Conservation (phyloP, 2,888 invertebrate species). For the Yponomeuta evonymella region DNA sequence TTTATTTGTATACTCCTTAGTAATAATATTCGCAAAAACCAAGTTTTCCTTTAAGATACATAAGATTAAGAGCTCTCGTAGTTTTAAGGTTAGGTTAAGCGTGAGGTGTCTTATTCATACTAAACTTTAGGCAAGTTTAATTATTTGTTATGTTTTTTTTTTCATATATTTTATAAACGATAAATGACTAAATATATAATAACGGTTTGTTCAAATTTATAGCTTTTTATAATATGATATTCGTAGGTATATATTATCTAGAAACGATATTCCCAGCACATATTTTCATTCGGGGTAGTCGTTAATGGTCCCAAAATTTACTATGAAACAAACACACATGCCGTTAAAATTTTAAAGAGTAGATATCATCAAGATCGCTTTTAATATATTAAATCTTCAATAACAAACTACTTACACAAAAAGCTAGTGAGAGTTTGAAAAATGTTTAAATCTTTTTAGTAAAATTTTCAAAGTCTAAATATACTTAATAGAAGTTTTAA, state of each 20-base stretch:
- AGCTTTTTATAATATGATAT: conserved; percentile 1
- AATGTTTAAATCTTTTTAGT: conserved; percentile 25
- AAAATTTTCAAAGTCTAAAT: conserved; percentile 39
- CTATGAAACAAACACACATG: conserved; percentile 66
- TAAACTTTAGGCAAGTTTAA: conserved; percentile 55
- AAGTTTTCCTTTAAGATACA: conserved; percentile 32
- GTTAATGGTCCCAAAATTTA: conserved; percentile 71
- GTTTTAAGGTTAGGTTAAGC: conserved; percentile 38
- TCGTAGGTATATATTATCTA: conserved; percentile 14
- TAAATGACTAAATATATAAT: conserved; percentile 17
- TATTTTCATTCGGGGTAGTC: conserved; percentile 44
- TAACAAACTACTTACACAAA: conserved; percentile 52
- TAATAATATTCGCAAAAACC: conserved; percentile 66
- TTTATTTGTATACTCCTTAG: conserved; percentile 50
- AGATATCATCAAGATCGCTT: not conserved
- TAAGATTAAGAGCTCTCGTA: conserved; percentile 38
- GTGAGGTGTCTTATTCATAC: conserved; percentile 59
- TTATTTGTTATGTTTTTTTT: conserved; percentile 16
- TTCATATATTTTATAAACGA: not conserved
- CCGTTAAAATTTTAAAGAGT: conserved; percentile 29
- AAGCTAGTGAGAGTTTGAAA: conserved; percentile 51
- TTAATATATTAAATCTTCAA: conserved; percentile 27
- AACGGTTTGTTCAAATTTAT: conserved; percentile 19
- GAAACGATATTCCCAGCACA: conserved; percentile 33
- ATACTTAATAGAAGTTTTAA: conserved; percentile 29